phyloP scores from a whole-genome alignment of 2,888 invertebrate genomes.

The Heliconius sara region DNA sequence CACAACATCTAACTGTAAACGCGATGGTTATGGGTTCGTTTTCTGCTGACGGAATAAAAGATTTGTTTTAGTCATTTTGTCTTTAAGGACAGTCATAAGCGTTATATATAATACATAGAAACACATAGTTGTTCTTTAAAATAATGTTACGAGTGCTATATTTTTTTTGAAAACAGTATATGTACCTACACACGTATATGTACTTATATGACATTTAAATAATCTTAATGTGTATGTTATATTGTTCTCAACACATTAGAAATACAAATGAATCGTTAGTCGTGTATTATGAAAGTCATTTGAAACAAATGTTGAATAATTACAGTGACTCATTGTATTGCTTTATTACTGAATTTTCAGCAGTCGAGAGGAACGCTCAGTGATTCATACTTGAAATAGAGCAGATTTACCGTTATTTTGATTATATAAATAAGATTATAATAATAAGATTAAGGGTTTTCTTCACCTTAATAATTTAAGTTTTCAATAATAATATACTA shows the following conservation, averaged over 20 bases:
- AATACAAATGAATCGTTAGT: not conserved
- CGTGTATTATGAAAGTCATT: not conserved
- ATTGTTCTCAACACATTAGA: not conserved
- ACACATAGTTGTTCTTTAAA: no score
- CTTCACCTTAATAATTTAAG: not conserved
- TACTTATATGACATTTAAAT: not conserved
- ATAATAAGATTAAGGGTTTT: no score
- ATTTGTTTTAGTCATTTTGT: no score
- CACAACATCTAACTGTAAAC: no score
- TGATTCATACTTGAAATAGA: slow-evolving; percentile 35
- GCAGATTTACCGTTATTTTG: slow-evolving; percentile 31
- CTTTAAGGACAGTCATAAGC: not conserved
- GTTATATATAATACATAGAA: not conserved
- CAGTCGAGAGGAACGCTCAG: slow-evolving; percentile 1
- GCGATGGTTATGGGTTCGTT: no score
- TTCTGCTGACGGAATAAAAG: no score
- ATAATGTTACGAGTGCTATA: no score
- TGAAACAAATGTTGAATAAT: slow-evolving; percentile 5
- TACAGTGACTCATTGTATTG: slow-evolving; percentile 17
- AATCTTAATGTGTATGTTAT: not conserved
- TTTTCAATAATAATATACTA: slow-evolving; percentile 1
- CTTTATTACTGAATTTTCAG: slow-evolving; percentile 21
- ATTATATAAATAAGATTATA: slow-evolving; percentile 24
- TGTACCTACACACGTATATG: not conserved
- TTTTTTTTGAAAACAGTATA: not conserved